These are phyloP conservation scores for Tapirus indicus DNA, from an alignment of 2,797 vertebrate species.

Conservation along the genomic window DNA sequence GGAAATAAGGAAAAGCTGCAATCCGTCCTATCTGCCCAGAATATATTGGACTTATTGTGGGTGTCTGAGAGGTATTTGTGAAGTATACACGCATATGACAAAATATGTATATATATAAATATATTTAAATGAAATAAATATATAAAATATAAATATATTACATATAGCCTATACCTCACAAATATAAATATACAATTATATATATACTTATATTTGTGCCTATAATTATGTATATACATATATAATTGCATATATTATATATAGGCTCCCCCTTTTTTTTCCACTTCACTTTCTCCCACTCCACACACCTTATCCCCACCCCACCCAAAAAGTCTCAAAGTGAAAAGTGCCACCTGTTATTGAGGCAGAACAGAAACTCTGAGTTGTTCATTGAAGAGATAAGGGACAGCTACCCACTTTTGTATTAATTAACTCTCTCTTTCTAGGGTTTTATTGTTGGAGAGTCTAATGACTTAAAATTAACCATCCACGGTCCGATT, in stretches of 20 bases:
- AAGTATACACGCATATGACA: not conserved
- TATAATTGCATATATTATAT: not conserved
- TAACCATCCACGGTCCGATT: conserved; percentile 58
- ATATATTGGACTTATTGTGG: not conserved
- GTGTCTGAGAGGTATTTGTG: not conserved
- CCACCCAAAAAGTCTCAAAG: not conserved
- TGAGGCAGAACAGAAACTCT: not conserved
- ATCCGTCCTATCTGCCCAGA: conserved; percentile 14
- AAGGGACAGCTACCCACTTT: not conserved
- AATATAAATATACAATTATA: not conserved
- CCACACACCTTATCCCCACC: not conserved
- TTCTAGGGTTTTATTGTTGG: conserved; percentile 48
- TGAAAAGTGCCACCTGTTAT: conserved; percentile 42
- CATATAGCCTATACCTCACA: not conserved
- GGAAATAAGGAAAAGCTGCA: not conserved
- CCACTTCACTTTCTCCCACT: not conserved
- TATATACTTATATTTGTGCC: not conserved
- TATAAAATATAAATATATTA: not conserved
- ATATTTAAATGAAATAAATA: not conserved
- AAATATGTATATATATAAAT: not conserved
- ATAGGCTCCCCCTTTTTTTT: not conserved
- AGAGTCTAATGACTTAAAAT: conserved; percentile 73
- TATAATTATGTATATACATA: not conserved
- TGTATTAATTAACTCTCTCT: conserved; percentile 13
- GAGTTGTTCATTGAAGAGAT: conserved; percentile 31